phyloP scores from a whole-genome alignment of 2,797 vertebrate species.

The Scolopax bukidnonensis region DNA sequence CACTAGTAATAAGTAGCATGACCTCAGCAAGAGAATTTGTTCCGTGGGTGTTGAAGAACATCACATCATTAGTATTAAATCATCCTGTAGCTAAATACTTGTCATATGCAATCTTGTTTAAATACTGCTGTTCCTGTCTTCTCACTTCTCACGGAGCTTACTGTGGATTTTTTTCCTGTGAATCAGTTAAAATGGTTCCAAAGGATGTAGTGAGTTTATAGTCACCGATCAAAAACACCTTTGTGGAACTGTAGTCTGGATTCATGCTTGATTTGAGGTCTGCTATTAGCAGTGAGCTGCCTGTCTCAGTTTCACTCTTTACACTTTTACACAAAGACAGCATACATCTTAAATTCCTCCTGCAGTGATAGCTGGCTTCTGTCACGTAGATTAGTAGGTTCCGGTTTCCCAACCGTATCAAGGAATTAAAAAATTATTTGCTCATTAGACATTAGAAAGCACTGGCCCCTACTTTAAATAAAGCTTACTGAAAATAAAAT shows the following conservation, averaged over 20 bases:
- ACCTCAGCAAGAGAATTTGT: constrained; percentile 17
- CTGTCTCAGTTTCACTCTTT: neutral
- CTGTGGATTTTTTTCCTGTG: neutral
- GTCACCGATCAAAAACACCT: neutral
- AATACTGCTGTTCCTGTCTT: neutral
- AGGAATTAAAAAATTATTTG: neutral
- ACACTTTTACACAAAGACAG: neutral
- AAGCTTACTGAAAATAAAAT: neutral
- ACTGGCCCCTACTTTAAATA: neutral
- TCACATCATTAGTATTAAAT: neutral
- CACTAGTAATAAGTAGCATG: neutral
- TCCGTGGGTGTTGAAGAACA: neutral
- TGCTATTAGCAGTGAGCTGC: neutral
- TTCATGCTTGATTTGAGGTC: neutral
- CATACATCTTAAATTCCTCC: neutral
- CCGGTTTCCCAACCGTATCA: neutral
- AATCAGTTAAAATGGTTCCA: neutral
- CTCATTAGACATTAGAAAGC: neutral
- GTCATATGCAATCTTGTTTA: neutral
- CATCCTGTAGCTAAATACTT: neutral
- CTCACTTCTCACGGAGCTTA: neutral
- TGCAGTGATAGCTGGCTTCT: neutral
- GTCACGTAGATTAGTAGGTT: neutral
- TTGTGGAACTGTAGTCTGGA: neutral
- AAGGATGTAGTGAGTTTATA: neutral